These are phyloP conservation scores for Morone saxatilis DNA, from an alignment of 2,113 vertebrate genomes.

Conservation along the genomic window DNA sequence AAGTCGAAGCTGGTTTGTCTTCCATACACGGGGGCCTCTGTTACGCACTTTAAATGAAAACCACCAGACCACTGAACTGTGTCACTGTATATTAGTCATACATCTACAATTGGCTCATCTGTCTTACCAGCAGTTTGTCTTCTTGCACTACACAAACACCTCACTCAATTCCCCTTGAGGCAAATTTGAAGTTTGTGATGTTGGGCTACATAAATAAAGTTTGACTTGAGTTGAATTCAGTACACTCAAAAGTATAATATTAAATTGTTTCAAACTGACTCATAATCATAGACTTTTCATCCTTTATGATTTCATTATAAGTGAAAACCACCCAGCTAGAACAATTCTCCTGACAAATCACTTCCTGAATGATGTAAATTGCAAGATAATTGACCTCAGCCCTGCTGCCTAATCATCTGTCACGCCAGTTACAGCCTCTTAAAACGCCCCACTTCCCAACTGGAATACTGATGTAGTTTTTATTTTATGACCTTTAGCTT, in stretches of 20 bases:
- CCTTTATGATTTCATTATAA: constrained; percentile 36
- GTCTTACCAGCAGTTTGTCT: constrained; percentile 16
- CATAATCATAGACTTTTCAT: constrained; percentile 7
- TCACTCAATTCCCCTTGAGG: background rate
- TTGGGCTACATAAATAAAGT: background rate
- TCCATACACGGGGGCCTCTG: constrained; percentile 12
- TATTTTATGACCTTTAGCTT: constrained; percentile 32
- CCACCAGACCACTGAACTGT: background rate
- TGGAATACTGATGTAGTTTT: constrained; percentile 55
- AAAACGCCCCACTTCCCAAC: constrained; percentile 18
- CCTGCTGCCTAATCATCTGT: constrained; percentile 53
- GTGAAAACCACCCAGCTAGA: constrained; percentile 47
- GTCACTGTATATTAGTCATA: constrained; percentile 1
- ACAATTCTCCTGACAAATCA: constrained; percentile 44
- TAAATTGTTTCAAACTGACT: background rate
- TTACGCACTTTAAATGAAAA: background rate
- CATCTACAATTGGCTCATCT: background rate
- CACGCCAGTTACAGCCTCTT: constrained; percentile 42
- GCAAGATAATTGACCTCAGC: constrained; percentile 54
- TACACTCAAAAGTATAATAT: constrained; percentile 7
- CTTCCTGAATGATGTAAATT: constrained; percentile 50
- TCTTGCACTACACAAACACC: background rate
- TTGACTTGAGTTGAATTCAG: background rate
- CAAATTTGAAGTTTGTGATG: background rate
- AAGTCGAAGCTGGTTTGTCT: background rate